A percentile compares a stretch with the other conserved stretches of the same genome.
Evolutionary conservation across 1,140 invertebrate genomes (phyloP).

Genomic region (Drosophila eugracilis): DNA sequence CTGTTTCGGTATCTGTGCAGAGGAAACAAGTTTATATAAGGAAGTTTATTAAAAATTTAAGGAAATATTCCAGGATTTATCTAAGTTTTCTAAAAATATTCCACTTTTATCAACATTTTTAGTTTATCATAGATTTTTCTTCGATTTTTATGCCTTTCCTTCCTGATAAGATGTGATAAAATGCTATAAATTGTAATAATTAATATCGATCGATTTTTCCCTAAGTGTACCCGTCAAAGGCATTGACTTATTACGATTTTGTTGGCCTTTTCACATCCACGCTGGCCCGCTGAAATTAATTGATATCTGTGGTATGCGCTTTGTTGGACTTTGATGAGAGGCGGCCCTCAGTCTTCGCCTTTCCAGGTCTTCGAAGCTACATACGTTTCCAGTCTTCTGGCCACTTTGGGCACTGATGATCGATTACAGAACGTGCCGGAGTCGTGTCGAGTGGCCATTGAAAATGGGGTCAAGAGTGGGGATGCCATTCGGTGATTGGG

Average conservation of each 20-base stretch:
- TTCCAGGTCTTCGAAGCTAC: slow-evolving; percentile 16
- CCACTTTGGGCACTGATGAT: slow-evolving; percentile 77
- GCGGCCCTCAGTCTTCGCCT: slow-evolving; percentile 28
- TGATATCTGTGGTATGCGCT: slow-evolving; percentile 82
- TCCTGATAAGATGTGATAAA: too few species aligned
- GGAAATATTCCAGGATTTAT: too few species aligned
- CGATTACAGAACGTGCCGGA: slow-evolving; percentile 78
- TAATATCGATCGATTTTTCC: slow-evolving; percentile 4
- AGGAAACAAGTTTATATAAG: not conserved
- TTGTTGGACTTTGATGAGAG: slow-evolving; percentile 62
- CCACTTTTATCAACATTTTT: too few species aligned
- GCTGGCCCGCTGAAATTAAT: slow-evolving; percentile 71
- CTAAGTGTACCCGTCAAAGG: slow-evolving; percentile 47
- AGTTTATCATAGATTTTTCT: too few species aligned
- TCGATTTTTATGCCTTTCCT: too few species aligned
- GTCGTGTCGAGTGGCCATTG: slow-evolving; percentile 16
- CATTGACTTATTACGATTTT: slow-evolving; percentile 83
- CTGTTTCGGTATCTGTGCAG: slow-evolving; percentile 9
- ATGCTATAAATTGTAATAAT: too few species aligned
- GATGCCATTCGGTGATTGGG: slow-evolving; percentile 68
- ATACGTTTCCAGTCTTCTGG: slow-evolving; percentile 22
- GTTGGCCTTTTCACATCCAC: slow-evolving; percentile 78
- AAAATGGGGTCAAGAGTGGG: slow-evolving; percentile 78
- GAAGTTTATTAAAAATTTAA: not conserved
- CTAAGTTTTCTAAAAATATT: too few species aligned